Evolutionary conservation across 2,113 vertebrate species (phyloP).

Genomic region (Sinocyclocheilus grahami): DNA sequence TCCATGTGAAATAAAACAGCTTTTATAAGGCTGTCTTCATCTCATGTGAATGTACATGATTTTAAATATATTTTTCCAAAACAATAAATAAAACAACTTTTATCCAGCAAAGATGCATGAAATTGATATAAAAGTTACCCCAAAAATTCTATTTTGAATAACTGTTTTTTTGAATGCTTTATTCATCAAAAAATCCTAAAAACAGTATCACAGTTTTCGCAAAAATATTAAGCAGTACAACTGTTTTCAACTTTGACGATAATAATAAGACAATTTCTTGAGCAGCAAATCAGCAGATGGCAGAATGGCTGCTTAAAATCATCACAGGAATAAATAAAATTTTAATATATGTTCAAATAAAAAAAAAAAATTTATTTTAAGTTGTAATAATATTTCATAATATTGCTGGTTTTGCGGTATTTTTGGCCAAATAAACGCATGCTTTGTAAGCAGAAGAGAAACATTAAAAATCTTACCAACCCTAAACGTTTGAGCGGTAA

Average conservation of each 20-base stretch:
- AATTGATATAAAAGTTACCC: background rate
- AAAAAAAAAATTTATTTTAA: background rate
- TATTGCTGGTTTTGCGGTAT: background rate
- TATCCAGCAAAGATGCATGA: background rate
- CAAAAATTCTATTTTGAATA: too few relatives aligned
- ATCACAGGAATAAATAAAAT: background rate
- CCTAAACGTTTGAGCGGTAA: background rate
- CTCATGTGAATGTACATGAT: background rate
- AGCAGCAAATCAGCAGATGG: background rate
- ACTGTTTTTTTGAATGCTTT: background rate
- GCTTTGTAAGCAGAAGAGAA: background rate
- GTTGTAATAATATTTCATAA: too few relatives aligned
- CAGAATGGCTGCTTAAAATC: too few relatives aligned
- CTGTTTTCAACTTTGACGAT: background rate
- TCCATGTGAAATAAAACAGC: background rate
- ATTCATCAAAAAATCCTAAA: too few relatives aligned
- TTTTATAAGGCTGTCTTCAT: background rate
- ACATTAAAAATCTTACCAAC: background rate
- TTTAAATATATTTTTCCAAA: background rate
- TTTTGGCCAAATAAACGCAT: background rate
- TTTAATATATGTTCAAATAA: background rate
- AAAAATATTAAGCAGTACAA: background rate
- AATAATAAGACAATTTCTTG: background rate
- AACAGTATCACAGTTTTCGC: background rate
- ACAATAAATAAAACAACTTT: background rate